Evolutionary conservation across 2,113 vertebrate genomes (phyloP).

Genomic region (Petaurus breviceps): DNA sequence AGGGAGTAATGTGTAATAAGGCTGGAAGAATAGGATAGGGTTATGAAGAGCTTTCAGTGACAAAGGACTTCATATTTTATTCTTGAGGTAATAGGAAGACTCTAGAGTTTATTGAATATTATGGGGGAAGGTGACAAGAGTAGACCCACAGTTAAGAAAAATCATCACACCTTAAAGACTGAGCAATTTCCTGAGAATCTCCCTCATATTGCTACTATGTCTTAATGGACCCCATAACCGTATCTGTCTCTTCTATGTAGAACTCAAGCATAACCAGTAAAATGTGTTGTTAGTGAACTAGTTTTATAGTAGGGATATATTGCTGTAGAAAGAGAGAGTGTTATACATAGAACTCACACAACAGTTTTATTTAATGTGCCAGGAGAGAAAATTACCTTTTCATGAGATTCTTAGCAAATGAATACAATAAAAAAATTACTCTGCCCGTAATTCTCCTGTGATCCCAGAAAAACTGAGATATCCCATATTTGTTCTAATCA

Average conservation of each 20-base stretch:
- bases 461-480: slow-evolving; percentile 24
- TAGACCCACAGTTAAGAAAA: not conserved
- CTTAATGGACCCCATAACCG: not conserved
- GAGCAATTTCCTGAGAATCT: not conserved
- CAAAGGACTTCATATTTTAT: too few species aligned
- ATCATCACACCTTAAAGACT: not conserved
- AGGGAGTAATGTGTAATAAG: too few species aligned
- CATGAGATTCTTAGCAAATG: slow-evolving; percentile 57
- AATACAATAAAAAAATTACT: slow-evolving; percentile 1
- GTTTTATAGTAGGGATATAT: slow-evolving; percentile 53
- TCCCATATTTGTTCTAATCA: not conserved
- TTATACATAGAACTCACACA: not conserved
- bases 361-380: slow-evolving; percentile 34
- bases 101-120: not conserved
- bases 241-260: not conserved
- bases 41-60: too few species aligned
- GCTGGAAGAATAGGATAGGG: too few species aligned
- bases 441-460: not conserved
- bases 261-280: not conserved
- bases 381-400: slow-evolving; percentile 6
- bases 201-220: not conserved
- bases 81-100: too few species aligned
- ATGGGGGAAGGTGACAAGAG: not conserved
- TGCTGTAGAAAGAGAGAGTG: slow-evolving; percentile 63
- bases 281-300: not conserved